A percentile compares a stretch with the other conserved stretches of the same genome.
These are phyloP conservation scores for Nomada ruficornis DNA, from an alignment of 2,888 invertebrate species.

Conservation along the genomic window DNA sequence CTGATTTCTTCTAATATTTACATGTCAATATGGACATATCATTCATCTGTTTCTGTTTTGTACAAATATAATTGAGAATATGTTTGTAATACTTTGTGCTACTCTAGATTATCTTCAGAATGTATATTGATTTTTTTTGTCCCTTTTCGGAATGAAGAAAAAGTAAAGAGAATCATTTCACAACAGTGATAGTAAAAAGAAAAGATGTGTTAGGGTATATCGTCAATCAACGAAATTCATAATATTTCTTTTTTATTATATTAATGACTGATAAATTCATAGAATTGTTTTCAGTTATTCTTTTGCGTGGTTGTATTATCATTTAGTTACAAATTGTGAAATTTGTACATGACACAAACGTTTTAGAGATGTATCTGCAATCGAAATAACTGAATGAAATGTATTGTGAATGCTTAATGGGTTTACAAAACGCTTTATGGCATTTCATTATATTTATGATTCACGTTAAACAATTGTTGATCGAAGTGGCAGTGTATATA, in stretches of 20 bases:
- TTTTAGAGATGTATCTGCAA: slow-evolving; percentile 21
- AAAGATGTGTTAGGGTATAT: background rate
- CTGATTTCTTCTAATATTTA: background rate
- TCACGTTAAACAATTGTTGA: slow-evolving; percentile 41
- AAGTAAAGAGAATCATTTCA: slow-evolving; percentile 11
- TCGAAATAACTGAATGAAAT: slow-evolving; percentile 28
- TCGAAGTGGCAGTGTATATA: slow-evolving; percentile 56
- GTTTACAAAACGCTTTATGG: slow-evolving; percentile 26
- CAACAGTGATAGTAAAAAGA: slow-evolving; percentile 1
- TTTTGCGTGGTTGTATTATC: slow-evolving; percentile 11
- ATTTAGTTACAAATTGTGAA: slow-evolving; percentile 14
- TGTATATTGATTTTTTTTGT: slow-evolving; percentile 21
- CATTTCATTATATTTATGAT: slow-evolving; percentile 51
- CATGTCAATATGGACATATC: background rate
- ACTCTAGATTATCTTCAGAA: slow-evolving; percentile 33
- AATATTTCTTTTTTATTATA: slow-evolving; percentile 15
- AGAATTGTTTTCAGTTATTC: slow-evolving; percentile 21
- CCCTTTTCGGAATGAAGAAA: slow-evolving; percentile 6
- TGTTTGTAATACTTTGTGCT: slow-evolving; percentile 63
- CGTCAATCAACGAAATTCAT: background rate
- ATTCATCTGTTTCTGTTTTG: slow-evolving; percentile 7
- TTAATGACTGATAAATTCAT: slow-evolving; percentile 19
- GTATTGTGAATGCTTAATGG: slow-evolving; percentile 33
- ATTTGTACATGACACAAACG: slow-evolving; percentile 21
- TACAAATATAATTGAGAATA: slow-evolving; percentile 38